Percentiles rank a stretch among this genome's conserved stretches.
Conservation (phyloP, 2,113 vertebrate species). For the Oncorhynchus tshawytscha region DNA sequence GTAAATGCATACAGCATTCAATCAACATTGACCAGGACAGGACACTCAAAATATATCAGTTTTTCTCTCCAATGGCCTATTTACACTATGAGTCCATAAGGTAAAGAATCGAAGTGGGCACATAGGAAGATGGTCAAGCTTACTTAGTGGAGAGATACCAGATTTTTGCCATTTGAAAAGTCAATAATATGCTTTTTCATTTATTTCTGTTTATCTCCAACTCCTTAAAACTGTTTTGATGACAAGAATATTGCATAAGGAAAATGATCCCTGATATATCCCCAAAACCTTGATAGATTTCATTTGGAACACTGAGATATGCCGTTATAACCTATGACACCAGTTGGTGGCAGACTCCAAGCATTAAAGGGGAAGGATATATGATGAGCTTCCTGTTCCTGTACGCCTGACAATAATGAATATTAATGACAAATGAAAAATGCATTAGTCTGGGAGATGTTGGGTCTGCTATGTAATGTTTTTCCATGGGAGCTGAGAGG, state of each 20-base stretch:
- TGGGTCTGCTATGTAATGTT: background rate
- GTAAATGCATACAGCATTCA: background rate
- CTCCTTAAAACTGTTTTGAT: background rate
- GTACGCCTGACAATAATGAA: background rate
- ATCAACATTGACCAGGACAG: background rate
- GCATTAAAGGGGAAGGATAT: background rate
- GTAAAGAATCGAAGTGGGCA: no score
- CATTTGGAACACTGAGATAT: background rate
- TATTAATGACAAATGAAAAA: slow-evolving; percentile 5
- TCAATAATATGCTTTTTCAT: background rate
- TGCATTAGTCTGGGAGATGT: background rate
- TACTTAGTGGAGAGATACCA: background rate
- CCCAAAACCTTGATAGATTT: background rate
- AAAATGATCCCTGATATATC: background rate
- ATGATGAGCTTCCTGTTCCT: slow-evolving; percentile 9
- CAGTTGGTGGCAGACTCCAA: background rate
- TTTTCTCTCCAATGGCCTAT: no score
- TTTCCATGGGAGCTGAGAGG: background rate
- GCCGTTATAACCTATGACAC: no score
- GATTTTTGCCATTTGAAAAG: background rate
- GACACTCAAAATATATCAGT: background rate
- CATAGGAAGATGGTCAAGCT: background rate
- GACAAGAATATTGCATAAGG: background rate
- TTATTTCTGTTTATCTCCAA: background rate
- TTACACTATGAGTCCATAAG: no score